Evolutionary conservation across 37 sponge, comb jelly and placozoan species (phyloP), one percentile per base, ranked within the genome.

Genomic region (Aphrocallistes beatrix): DNA sequence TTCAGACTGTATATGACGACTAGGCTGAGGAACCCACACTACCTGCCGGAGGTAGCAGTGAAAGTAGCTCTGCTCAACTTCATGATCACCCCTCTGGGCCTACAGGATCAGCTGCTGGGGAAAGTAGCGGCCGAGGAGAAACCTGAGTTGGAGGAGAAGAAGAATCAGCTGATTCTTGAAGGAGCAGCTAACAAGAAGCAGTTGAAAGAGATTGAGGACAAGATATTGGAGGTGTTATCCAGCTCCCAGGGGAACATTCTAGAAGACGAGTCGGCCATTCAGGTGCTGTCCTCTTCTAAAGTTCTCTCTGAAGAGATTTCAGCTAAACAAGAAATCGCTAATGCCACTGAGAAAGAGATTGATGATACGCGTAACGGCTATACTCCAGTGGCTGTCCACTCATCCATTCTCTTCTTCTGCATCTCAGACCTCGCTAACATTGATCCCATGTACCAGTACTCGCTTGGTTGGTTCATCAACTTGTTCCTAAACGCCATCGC

Each of bases 361-460:
- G 95, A 97, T 81, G 91, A 93, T 81, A 92, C 99, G 0, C 86
- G 99, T 23, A 97, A 97, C 83, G 95, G 95, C 42, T 94, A 97
- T 91, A 88, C 90, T 23, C 98, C 98, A 32, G 98, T 97, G 36
- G 93, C 98, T 0, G 84, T 87, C 1, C 98, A 97, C 86, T 93
- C 95, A 38, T 92, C 95, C 36, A 91, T 93, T 23, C 91, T 97
- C 23, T 97, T 97, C 92, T 97, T 97, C 91, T 94, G 92, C 75
- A 97, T 97, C 88, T 91, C 93, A 51, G 98, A 97, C 86, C 75
- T 97, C 39, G 98, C 98, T 50, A 94, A 90, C 84, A 94, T 97
- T 51, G 99, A 97, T 82, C 95, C 95, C 38, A 97, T 97, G 99
- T 94, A 97, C 89, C 99, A 97, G 87, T 94, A 97, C 86, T 94